Conservation (phyloP, 30 jellyfish, hydroid and myxozoan genomes). For the Turritopsis dohrnii region DNA sequence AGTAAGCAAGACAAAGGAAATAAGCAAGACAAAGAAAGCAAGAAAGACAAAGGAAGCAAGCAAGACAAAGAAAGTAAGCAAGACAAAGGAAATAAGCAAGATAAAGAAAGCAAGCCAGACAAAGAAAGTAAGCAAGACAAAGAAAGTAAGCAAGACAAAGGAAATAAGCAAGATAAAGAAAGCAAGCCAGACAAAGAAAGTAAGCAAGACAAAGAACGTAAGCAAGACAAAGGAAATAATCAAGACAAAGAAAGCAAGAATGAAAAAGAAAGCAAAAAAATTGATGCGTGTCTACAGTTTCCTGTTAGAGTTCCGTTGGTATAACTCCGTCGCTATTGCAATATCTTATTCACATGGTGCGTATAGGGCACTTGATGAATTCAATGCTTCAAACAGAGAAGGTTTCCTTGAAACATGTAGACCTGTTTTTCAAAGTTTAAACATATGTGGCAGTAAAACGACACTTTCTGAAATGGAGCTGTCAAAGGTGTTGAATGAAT, state of each 20-base stretch:
- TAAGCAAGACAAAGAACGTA: neutral
- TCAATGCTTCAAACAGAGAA: neutral
- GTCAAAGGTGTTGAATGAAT: neutral
- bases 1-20: too few relatives aligned
- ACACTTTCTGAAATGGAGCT: neutral
- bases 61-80: neutral
- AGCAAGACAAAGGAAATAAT: too few relatives aligned
- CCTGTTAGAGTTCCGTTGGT: slow-evolving; percentile 5
- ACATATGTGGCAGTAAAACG: neutral
- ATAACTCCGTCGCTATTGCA: neutral
- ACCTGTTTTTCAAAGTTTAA: neutral
- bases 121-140: neutral
- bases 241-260: neutral
- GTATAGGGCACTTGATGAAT: slow-evolving; percentile 2
- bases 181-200: neutral
- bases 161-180: neutral
- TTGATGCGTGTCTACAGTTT: neutral
- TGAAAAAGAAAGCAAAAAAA: neutral
- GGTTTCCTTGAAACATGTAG: neutral
- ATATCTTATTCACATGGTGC: slow-evolving; percentile 5
- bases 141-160: neutral
- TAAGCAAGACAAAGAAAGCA: neutral
- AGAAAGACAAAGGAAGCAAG: neutral
- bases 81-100: neutral
- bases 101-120: neutral